Evolutionary conservation across 2,113 vertebrate species (phyloP).

Genomic region (Myotis lucifugus): DNA sequence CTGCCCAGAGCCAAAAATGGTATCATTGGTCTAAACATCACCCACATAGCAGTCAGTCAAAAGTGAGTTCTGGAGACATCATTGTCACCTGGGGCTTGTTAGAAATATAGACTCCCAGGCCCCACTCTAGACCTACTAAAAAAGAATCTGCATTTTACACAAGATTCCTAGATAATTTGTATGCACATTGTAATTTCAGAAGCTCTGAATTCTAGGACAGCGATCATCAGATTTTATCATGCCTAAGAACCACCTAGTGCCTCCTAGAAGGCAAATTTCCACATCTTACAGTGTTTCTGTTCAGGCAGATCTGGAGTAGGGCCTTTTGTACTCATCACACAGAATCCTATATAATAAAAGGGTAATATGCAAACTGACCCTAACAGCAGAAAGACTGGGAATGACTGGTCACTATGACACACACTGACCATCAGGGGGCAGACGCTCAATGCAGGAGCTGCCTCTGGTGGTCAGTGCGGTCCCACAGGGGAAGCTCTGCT

Average conservation of each 20-base stretch:
- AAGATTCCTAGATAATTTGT: background rate
- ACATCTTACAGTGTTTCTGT: background rate
- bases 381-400: too few species aligned
- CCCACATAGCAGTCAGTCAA: background rate
- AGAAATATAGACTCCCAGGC: background rate
- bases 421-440: too few species aligned
- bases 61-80: background rate
- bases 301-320: background rate
- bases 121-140: background rate
- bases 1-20: background rate
- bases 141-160: background rate
- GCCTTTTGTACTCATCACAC: background rate
- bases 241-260: background rate
- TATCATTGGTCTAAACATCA: background rate
- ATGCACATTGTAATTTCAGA: background rate
- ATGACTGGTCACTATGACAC: too few species aligned
- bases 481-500: too few species aligned
- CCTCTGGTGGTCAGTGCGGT: too few species aligned
- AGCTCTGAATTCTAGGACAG: background rate
- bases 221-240: background rate
- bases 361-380: too few species aligned
- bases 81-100: background rate
- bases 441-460: too few species aligned
- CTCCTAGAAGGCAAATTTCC: background rate
- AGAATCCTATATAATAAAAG: too few species aligned